phyloP scores from a whole-genome alignment of 1,140 invertebrate genomes.

The Dendroctonus valens region DNA sequence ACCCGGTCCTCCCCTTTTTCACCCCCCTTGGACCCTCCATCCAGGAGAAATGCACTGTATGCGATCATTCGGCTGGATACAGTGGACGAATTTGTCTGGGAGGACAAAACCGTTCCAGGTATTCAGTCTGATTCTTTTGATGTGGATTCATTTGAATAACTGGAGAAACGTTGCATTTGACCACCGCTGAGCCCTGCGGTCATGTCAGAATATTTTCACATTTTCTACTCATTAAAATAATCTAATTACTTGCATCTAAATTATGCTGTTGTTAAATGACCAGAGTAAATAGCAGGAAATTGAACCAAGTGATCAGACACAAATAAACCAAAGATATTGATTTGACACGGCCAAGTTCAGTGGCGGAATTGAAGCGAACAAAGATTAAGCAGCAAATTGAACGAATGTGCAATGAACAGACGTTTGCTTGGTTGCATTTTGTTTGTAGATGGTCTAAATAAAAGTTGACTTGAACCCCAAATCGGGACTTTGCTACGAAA shows the following conservation, averaged over 20 bases:
- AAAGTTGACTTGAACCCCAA: too few species aligned
- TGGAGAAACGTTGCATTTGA: not conserved
- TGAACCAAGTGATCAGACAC: too few species aligned
- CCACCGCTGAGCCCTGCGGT: constrained; percentile 1
- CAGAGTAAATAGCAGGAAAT: too few species aligned
- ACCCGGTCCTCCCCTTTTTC: constrained; percentile 14
- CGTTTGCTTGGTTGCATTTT: too few species aligned
- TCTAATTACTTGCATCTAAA: not conserved
- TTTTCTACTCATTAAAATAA: not conserved
- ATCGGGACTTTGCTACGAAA: too few species aligned
- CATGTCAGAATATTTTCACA: not conserved
- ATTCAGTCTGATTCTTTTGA: not conserved
- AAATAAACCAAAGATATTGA: too few species aligned
- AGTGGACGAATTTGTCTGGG: not conserved
- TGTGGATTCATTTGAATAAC: not conserved
- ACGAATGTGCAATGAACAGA: too few species aligned
- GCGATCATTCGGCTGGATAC: constrained; percentile 33
- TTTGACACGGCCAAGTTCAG: too few species aligned
- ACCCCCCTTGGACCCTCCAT: constrained; percentile 7
- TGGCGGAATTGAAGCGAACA: too few species aligned
- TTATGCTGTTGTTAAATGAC: too few species aligned
- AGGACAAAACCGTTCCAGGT: not conserved
- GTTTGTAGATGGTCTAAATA: too few species aligned
- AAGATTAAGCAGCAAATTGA: too few species aligned
- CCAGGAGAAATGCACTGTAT: constrained; percentile 34